A percentile compares a stretch with the other conserved stretches of the same genome.
Evolutionary conservation across 2,797 vertebrate genomes (phyloP).

Genomic region (Crypturellus tataupa): DNA sequence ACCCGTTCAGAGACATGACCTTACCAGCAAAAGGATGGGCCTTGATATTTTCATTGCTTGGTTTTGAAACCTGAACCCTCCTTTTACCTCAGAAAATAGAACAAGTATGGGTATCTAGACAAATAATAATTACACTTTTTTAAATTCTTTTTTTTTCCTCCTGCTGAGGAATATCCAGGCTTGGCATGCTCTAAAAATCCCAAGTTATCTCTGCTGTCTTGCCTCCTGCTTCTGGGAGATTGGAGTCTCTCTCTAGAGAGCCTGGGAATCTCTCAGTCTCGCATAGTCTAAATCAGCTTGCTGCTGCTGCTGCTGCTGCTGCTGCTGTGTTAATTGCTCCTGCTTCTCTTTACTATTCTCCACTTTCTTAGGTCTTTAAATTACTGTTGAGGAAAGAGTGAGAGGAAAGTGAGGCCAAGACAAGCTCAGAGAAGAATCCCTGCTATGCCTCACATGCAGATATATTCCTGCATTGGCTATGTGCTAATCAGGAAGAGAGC

Average conservation of each 20-base stretch:
- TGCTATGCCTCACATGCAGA: background rate
- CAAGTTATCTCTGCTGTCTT: background rate
- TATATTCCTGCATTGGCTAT: background rate
- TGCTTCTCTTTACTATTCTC: background rate
- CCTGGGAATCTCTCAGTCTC: background rate
- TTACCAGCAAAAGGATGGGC: background rate
- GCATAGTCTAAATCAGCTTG: background rate
- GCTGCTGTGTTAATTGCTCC: background rate
- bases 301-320: background rate
- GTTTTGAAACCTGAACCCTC: background rate
- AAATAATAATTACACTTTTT: background rate
- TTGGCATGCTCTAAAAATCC: background rate
- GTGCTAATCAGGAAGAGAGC: constrained; percentile 5
- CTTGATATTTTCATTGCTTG: background rate
- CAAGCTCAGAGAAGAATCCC: background rate
- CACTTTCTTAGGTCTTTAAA: background rate
- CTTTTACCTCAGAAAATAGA: background rate
- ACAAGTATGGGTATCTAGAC: background rate
- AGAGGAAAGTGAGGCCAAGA: background rate
- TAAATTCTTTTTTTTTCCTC: background rate
- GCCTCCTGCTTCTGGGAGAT: background rate
- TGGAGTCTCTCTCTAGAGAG: background rate
- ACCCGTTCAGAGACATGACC: background rate
- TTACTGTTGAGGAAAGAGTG: background rate
- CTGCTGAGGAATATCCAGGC: background rate